Base-by-base conservation (phyloP, 2,113 vertebrate species). In the Macrotis lagotis region DNA sequence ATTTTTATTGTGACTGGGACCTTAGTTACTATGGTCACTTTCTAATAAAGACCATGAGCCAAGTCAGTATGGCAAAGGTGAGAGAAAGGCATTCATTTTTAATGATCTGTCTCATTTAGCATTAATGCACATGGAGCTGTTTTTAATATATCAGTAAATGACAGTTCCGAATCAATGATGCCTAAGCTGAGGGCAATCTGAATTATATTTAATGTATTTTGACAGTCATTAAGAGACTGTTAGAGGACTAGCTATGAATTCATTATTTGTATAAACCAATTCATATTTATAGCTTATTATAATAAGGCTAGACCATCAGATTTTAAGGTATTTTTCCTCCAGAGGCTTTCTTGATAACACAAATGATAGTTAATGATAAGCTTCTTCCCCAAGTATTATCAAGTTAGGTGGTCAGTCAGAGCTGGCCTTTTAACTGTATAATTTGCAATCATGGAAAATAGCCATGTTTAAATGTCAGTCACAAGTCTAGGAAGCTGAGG, bases 281-380 rank as follows among this genome's bases (percentile, higher is more conserved):
- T 95, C 59, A 95, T 97, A 97, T 97, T 97, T 97, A 97, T 97
- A 96, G 95, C 91, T 51, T 95, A 96, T 94, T 93, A 90, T 95
- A 94, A 97, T 97, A 95, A 48, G 50, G 49, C 91, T 97, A 51
- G 95, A 96, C 95, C 88, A 94, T 90, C 92, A 95, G 93, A 96
- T 94, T 90, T 6, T 95, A 93, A 83, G 66, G 1, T 96, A 90
- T 97, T 97, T 96, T 96, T 96, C 97, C 96, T 96, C 95, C 94
- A 96, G 95, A 97, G 93, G 93, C 97, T 98, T 94, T 83, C 96
- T 97, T 97, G 94, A 97, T 97, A 97, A 95, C 97, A 97, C 96
- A 97, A 97, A 95, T 98, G 98, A 89, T 93, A 94, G 91, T 91
- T 96, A 97, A 96, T 95, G 90, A 92, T 89, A 98, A 93, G 93